Evolutionary conservation across 1,140 invertebrate genomes (phyloP), one percentile per base, ranked within the genome.

Genomic region (Hylaeus anthracinus): DNA sequence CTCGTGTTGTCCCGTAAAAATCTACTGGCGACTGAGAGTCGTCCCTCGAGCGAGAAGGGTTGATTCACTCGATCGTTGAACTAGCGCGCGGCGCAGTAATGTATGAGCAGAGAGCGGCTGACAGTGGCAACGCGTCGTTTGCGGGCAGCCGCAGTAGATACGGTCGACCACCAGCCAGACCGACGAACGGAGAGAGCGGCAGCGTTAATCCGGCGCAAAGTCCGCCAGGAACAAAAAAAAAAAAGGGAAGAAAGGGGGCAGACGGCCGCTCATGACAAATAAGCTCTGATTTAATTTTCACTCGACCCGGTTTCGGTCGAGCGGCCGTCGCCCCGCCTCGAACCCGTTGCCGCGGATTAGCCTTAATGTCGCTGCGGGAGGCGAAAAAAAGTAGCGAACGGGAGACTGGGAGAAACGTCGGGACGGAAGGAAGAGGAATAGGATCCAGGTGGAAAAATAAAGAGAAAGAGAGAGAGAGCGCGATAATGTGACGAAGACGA

Each of bases 271-370:
- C 69, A 81, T 88, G 90, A 91, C 88, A 90, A 91, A 91, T 90
- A 91, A 92, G 88, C 86, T 85, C 84, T 89, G 91, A 92, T 91
- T 91, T 91, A 90, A 91, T 92, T 91, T 88, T 90, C 86, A 83
- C 86, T 87, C 87, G 86, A 90, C 86, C 86, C 85, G 76, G 83
- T 89, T 87, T 85, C 67, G 71, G 56, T 58, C 51, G 72, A 75
- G 56, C 55, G 56, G 58, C 45, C 78, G 82, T 81, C 81, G 86
- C 73, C 79, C 2, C 81, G 81, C 56, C 55, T 55, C 70, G 61
- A 64, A 85, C 88, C 86, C 83, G 88, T 85, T 85, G 87, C 76
- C 69, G 83, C 80, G 85, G 91, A 92, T 92, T 92, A 91, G 85
- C 88, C 86, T 88, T 91, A 91, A 92, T 88, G 86, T 89, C 84